Percentiles rank a stretch among this genome's conserved stretches.
Conservation (phyloP, 2,113 vertebrate species). For the Calypte anna region DNA sequence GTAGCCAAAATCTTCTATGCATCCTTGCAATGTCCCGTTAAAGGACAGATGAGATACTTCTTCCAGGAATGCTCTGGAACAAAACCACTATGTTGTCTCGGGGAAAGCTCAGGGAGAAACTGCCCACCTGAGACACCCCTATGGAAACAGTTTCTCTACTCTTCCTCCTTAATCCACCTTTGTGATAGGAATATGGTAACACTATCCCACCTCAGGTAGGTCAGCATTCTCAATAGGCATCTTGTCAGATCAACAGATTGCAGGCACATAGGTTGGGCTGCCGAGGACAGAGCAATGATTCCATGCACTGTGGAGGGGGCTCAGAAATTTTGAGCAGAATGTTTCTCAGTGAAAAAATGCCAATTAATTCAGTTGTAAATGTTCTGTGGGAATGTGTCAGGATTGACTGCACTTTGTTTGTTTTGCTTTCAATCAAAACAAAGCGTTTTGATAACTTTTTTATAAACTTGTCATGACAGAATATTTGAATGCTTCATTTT, state of each 20-base stretch:
- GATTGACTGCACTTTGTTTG: slow-evolving; percentile 59
- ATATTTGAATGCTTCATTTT: slow-evolving; percentile 8
- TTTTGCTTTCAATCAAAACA: slow-evolving; percentile 70
- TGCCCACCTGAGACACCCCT: background rate
- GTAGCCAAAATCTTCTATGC: background rate
- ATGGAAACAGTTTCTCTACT: background rate
- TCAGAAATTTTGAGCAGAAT: slow-evolving; percentile 50
- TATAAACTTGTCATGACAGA: slow-evolving; percentile 18
- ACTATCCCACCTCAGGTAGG: background rate
- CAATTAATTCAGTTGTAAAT: slow-evolving; percentile 57
- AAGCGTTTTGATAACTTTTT: slow-evolving; percentile 42
- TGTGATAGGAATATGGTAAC: background rate
- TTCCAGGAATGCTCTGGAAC: background rate
- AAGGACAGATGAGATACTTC: background rate
- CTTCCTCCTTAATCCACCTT: background rate
- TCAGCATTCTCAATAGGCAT: background rate
- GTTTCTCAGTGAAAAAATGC: slow-evolving; percentile 43
- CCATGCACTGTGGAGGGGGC: background rate
- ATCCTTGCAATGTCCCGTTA: background rate
- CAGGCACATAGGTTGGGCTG: background rate
- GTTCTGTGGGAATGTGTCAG: slow-evolving; percentile 60
- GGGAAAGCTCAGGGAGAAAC: background rate
- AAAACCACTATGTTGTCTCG: background rate
- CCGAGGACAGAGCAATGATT: slow-evolving; percentile 16
- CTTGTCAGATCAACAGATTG: background rate